phyloP scores from a whole-genome alignment of 1,140 invertebrate species.

The Schlechtendalia chinensis region DNA sequence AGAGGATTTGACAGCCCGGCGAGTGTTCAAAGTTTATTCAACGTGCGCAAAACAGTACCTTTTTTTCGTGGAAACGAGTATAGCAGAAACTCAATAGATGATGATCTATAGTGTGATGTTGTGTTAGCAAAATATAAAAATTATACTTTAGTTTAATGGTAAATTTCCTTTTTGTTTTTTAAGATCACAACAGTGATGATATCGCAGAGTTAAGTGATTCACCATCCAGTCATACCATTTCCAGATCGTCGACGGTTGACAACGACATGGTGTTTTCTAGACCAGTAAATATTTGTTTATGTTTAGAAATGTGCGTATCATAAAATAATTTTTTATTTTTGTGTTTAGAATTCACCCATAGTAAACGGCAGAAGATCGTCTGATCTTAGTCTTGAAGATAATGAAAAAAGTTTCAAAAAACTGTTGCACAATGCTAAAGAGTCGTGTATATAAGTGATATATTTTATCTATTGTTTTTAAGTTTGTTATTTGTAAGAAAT shows the following conservation, averaged over 20 bases:
- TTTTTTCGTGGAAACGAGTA: too few relatives aligned
- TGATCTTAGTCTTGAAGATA: slow-evolving; percentile 1
- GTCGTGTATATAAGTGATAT: slow-evolving; percentile 43
- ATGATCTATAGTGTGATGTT: too few relatives aligned
- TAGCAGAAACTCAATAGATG: too few relatives aligned
- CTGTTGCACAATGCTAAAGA: slow-evolving; percentile 41
- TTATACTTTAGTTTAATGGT: background rate
- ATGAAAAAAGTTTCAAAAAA: slow-evolving; percentile 39
- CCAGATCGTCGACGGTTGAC: slow-evolving; percentile 43
- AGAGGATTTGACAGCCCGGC: too few relatives aligned
- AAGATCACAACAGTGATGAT: slow-evolving; percentile 38
- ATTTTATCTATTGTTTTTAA: slow-evolving; percentile 24
- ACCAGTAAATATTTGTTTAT: slow-evolving; percentile 15
- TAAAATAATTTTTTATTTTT: background rate
- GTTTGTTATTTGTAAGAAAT: slow-evolving; percentile 25
- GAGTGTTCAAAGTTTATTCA: too few relatives aligned
- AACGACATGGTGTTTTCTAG: slow-evolving; percentile 38
- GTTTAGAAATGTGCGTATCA: background rate
- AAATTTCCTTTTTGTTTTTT: background rate
- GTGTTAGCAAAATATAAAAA: background rate
- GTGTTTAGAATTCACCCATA: slow-evolving; percentile 34
- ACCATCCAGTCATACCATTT: slow-evolving; percentile 43
- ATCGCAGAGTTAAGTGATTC: slow-evolving; percentile 44
- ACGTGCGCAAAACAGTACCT: too few relatives aligned
- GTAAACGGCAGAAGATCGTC: slow-evolving; percentile 19